Evolutionary conservation across 2,888 invertebrate species (phyloP), one percentile per base, ranked within the genome.

Genomic region (Dioctria rufipes): DNA sequence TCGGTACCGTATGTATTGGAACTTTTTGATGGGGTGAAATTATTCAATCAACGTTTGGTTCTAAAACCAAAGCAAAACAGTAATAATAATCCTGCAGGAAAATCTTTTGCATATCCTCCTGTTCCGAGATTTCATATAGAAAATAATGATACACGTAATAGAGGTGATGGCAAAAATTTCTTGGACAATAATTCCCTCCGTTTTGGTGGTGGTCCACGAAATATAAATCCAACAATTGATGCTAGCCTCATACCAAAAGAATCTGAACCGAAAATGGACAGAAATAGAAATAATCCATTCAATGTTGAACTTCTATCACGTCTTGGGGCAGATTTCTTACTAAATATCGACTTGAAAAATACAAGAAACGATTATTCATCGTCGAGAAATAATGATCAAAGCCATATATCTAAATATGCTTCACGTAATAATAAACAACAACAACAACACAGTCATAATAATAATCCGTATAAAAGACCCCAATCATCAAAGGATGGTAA

Each of bases 1-100:
- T 95, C 96, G 0, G 94, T 96, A 0, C 92, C 92, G 0, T 97
- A 95, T 86, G 95, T 95, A 1, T 86, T 95, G n/a, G 90, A 92
- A 49, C 88, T 96, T 54, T 92, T 95, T 84, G 91, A 93, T 60
- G 95, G 95, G 0, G 92, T 94, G 1, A 87, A 90, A 2, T 86
- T 96, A 11, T 96, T 90, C 86, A 92, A 94, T 81, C 91, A 92
- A 83, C 88, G 90, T 49, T 84, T 95, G 42, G 88, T 89, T 43
- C 87, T 94, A 43, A 90, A 86, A 25, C 73, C 54, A 13, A 73
- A 60, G 9, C 58, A 39, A 3, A 39, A 3, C 11, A 58, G 25
- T 58, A 8, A 54, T n/a, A 58, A 40, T 58, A 8, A 54, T n/a
- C 0, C 54, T 11, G 2, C 61, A 3, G 43, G 6, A n/a, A 73